Evolutionary conservation across 2,888 invertebrate genomes (phyloP).

Genomic region (Selenia dentaria): DNA sequence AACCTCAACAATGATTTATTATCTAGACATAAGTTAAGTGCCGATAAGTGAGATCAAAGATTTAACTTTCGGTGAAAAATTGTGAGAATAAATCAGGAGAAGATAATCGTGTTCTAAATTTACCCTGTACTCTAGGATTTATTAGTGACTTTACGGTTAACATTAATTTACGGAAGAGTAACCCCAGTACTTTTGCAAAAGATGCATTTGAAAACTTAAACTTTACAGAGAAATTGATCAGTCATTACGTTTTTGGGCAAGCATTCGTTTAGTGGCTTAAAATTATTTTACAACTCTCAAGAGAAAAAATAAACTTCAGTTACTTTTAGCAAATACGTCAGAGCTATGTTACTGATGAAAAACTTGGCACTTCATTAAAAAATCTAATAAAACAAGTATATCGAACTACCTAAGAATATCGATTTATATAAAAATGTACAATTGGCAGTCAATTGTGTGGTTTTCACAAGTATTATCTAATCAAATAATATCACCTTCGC

Average conservation of each 20-base stretch:
- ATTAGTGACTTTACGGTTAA: conserved; percentile 70
- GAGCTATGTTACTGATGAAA: conserved; percentile 51
- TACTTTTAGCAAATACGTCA: conserved; percentile 44
- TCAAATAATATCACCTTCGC: conserved; percentile 75
- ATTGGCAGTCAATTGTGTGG: conserved; percentile 81
- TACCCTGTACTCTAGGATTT: conserved; percentile 84
- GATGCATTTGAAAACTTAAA: conserved; percentile 50
- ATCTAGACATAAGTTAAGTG: conserved; percentile 73
- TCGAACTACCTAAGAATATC: conserved; percentile 78
- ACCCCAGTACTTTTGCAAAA: conserved; percentile 38
- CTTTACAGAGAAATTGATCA: conserved; percentile 58
- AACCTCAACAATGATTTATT: conserved; percentile 71
- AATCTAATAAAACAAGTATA: conserved; percentile 71
- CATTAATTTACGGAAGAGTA: conserved; percentile 56
- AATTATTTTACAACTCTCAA: conserved; percentile 51
- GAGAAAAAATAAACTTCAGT: conserved; percentile 50
- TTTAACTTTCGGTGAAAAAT: conserved; percentile 74
- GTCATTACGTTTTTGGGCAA: conserved; percentile 71
- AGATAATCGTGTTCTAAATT: conserved; percentile 77
- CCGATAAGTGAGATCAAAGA: conserved; percentile 73
- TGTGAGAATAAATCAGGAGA: conserved; percentile 75
- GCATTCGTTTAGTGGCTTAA: conserved; percentile 60
- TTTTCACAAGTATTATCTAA: conserved; percentile 67
- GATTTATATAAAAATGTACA: conserved; percentile 76
- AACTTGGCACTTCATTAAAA: conserved; percentile 77